Conservation (phyloP, 2,113 vertebrate genomes). For the Lophura nycthemera region DNA sequence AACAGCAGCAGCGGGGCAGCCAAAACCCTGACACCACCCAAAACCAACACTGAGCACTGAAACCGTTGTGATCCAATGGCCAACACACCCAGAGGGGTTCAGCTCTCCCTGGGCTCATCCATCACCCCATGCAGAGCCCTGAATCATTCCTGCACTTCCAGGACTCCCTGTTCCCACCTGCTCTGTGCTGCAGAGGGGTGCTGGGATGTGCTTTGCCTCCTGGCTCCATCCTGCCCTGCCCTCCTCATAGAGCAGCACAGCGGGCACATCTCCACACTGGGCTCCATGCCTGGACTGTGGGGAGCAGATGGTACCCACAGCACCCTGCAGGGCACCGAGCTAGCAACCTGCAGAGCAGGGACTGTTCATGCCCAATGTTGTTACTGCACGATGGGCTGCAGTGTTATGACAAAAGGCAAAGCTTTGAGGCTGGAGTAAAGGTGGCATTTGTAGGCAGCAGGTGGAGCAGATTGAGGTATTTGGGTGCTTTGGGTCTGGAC, state of each 20-base stretch:
- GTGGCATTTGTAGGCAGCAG: accelerated
- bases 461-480: not conserved
- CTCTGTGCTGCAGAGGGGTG: not conserved
- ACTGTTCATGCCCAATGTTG: not conserved
- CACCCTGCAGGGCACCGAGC: not conserved
- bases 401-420: accelerated
- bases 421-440: accelerated
- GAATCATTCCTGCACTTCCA: not conserved
- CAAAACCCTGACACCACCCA: not conserved
- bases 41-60: accelerated
- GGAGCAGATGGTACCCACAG: slow-evolving; percentile 29
- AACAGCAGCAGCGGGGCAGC: not conserved
- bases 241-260: not conserved
- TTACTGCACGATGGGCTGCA: not conserved
- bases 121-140: not conserved
- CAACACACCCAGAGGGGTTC: not conserved
- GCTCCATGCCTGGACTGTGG: accelerated
- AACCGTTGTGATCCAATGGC: too few relatives aligned
- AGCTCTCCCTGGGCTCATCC: not conserved
- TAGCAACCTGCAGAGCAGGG: not conserved
- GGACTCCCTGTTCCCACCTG: not conserved
- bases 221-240: not conserved
- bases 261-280: accelerated
- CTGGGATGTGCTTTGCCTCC: not conserved
- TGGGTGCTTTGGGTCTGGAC: too few relatives aligned